Conservation (phyloP, 2,113 vertebrate species). For the Sturnira hondurensis region DNA sequence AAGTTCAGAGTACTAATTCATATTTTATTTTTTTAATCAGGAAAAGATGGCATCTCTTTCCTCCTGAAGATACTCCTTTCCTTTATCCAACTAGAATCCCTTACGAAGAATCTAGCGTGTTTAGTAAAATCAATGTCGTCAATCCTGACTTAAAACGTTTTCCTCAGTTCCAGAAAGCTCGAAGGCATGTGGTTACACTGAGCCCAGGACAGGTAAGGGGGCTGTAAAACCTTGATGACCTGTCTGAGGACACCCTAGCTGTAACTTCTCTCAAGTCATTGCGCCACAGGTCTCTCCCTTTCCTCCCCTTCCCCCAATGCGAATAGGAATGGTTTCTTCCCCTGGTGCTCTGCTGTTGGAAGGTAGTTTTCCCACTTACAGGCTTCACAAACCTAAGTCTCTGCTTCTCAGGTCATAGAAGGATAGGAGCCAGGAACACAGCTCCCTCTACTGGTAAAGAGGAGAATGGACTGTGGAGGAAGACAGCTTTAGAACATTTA, state of each 20-base stretch:
- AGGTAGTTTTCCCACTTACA: fast-evolving
- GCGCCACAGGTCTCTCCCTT: background rate
- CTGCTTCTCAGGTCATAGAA: background rate
- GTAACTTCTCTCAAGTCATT: background rate
- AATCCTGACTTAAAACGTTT: constrained; percentile 87
- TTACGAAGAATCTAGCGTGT: constrained; percentile 97
- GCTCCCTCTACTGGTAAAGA: constrained; percentile 10
- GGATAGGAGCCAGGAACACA: background rate
- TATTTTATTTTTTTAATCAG: constrained; percentile 78
- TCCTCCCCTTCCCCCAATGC: background rate
- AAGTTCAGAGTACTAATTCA: constrained; percentile 57
- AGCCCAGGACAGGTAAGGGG: constrained; percentile 91
- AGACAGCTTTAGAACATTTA: background rate
- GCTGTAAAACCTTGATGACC: background rate
- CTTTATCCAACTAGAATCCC: constrained; percentile 97
- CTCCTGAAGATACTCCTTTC: constrained; percentile 88
- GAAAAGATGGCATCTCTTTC: constrained; percentile 96
- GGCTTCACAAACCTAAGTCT: background rate
- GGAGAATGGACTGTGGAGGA: background rate
- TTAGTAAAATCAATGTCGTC: constrained; percentile 91
- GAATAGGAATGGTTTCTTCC: background rate
- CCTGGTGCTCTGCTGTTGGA: background rate
- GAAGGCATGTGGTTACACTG: constrained; percentile 86
- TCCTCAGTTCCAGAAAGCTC: constrained; percentile 84
- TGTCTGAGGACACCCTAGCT: background rate